Conservation (phyloP, 1,140 invertebrate genomes). For the Dendrolimus kikuchii region DNA sequence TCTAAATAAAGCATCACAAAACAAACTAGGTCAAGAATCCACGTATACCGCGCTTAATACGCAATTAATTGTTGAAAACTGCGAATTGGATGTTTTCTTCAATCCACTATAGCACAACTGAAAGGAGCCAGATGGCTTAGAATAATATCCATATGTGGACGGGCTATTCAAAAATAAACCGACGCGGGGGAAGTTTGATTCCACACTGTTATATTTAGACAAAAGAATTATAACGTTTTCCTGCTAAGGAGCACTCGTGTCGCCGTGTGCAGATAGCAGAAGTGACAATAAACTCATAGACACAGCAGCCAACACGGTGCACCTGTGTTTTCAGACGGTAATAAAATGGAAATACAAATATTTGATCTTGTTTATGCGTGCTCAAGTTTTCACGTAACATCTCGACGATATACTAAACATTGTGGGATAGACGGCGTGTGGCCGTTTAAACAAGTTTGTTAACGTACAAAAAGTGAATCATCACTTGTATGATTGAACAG, state of each 20-base stretch:
- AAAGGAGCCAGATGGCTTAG: constrained; percentile 38
- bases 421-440: too few species aligned
- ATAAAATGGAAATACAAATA: too few species aligned
- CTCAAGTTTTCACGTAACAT: too few species aligned
- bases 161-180: constrained; percentile 54
- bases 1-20: constrained; percentile 35
- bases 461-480: too few species aligned
- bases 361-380: too few species aligned
- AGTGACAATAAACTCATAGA: too few species aligned
- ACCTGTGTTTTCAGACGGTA: too few species aligned
- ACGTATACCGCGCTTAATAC: constrained; percentile 13
- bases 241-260: constrained; percentile 18
- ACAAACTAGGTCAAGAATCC: constrained; percentile 50
- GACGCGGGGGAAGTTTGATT: constrained; percentile 48
- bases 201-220: constrained; percentile 38
- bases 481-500: too few species aligned
- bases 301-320: too few species aligned
- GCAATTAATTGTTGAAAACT: constrained; percentile 28
- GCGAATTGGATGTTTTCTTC: constrained; percentile 13
- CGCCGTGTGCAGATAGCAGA: not conserved
- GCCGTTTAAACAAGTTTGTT: too few species aligned
- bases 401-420: too few species aligned
- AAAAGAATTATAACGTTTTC: constrained; percentile 34
- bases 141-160: constrained; percentile 50
- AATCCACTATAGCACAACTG: constrained; percentile 24